Base-by-base conservation (phyloP, 2,888 invertebrate genomes). In the Carpatolechia fugitivella region DNA sequence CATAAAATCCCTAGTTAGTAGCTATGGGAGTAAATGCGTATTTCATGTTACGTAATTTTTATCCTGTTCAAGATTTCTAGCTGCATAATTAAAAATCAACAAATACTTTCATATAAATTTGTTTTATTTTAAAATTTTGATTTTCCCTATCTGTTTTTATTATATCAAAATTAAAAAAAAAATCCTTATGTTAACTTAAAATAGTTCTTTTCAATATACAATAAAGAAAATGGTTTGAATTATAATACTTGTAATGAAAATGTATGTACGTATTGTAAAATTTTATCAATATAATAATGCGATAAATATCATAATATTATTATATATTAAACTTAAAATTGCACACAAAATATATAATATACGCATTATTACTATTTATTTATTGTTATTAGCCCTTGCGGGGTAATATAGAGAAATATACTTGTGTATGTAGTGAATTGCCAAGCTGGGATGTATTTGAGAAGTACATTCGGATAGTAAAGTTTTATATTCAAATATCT, bases 221-320 rank as follows among this genome's bases (percentile, higher is more conserved):
- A 38, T 38, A 13, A 38, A 16, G 20, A 44, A 68, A 77, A 80
- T 83, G 78, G 85, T 86, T 86, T 85, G 81, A 86, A 85, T 74
- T 72, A 56, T 52, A 41, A 0, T 46, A 38, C 36, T 46, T 10
- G 11, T 46, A 40, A 40, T 24, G 13, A 56, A 49, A 38, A n/a
- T 48, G 51, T 49, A 52, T 35, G 47, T 48, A 48, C 13, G 11
- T 48, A 48, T 6, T 58, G 53, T 53, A 56, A 58, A 51, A 24
- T 44, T 44, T 44, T 47, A 47, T 58, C 46, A 47, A 47, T 57
- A 36, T 5, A 13, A n/a, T n/a, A n/a, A 24, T 24, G 24, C 24
- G 24, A 24, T 24, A 24, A n/a, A 52, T 60, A 53, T 50, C 50
- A 54, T 46, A 30, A n/a, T n/a, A n/a, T n/a, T n/a, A 54, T 36